phyloP scores from a whole-genome alignment of 1,140 invertebrate species.

The Cherax quadricarinatus region DNA sequence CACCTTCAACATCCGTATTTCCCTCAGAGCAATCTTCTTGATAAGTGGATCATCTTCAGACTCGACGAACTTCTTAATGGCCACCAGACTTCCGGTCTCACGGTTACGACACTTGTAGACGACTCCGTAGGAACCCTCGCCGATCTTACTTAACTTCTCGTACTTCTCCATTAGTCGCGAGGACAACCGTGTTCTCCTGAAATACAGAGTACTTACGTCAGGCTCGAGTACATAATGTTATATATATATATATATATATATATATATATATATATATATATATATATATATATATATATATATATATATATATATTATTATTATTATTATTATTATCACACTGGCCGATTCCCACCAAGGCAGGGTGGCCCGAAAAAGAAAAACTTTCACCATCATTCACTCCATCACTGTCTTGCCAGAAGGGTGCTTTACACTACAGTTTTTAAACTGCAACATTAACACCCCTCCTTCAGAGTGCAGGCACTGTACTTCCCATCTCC shows the following conservation, averaged over 20 bases:
- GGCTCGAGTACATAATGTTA: not conserved
- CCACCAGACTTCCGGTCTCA: constrained; percentile 96
- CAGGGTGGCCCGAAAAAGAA: no score
- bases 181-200: constrained; percentile 84
- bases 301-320: no score
- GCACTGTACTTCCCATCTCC: no score
- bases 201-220: no score
- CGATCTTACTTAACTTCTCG: constrained; percentile 96
- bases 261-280: no score
- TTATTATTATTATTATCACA: no score
- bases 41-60: constrained; percentile 99
- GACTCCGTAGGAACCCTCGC: constrained; percentile 98
- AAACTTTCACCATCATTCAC: no score
- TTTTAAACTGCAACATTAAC: no score
- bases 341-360: no score
- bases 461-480: no score
- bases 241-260: not conserved
- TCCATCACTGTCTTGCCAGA: no score
- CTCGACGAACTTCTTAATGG: constrained; percentile 99
- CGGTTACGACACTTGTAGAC: constrained; percentile 99
- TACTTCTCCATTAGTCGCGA: constrained; percentile 96
- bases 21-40: constrained; percentile 97
- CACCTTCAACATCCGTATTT: constrained; percentile 98
- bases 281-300: constrained; percentile 6
- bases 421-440: no score